phyloP scores from a whole-genome alignment of 2,888 invertebrate genomes.

The Chirona hameri region DNA sequence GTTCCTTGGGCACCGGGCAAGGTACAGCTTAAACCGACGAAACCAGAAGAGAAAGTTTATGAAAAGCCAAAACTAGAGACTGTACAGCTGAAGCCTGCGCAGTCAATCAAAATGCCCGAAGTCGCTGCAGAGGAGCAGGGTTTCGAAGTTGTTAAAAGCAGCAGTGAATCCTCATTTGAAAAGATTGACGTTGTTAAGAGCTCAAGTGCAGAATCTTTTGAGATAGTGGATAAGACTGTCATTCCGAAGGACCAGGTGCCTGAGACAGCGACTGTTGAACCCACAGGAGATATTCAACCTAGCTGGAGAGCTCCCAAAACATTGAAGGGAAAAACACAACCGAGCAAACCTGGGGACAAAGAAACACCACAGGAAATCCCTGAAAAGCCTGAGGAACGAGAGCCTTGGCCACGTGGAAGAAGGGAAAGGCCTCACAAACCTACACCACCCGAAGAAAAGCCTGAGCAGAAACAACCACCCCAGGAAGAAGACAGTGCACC shows the following conservation, averaged over 20 bases:
- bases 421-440: slow-evolving; percentile 27
- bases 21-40: neutral
- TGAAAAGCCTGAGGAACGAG: slow-evolving; percentile 32
- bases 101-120: neutral
- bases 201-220: slow-evolving; percentile 2
- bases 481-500: neutral
- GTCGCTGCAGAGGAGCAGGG: neutral
- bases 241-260: neutral
- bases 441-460: neutral
- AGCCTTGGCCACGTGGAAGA: slow-evolving; percentile 23
- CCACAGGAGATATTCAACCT: neutral
- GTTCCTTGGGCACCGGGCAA: neutral
- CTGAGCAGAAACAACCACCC: neutral
- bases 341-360: neutral
- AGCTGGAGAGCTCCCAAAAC: slow-evolving; percentile 29
- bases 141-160: neutral
- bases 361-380: neutral
- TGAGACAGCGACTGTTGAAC: neutral
- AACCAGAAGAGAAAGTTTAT: slow-evolving; percentile 12
- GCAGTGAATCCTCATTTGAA: slow-evolving; percentile 1
- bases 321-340: slow-evolving; percentile 22
- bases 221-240: neutral
- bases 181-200: neutral
- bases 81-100: neutral
- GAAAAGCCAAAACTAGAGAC: slow-evolving; percentile 30